Percentiles rank a stretch among this genome's conserved stretches.
These are phyloP conservation scores for Poeciliopsis turrubarensis DNA, from an alignment of 2,113 vertebrate species.

Conservation along the genomic window DNA sequence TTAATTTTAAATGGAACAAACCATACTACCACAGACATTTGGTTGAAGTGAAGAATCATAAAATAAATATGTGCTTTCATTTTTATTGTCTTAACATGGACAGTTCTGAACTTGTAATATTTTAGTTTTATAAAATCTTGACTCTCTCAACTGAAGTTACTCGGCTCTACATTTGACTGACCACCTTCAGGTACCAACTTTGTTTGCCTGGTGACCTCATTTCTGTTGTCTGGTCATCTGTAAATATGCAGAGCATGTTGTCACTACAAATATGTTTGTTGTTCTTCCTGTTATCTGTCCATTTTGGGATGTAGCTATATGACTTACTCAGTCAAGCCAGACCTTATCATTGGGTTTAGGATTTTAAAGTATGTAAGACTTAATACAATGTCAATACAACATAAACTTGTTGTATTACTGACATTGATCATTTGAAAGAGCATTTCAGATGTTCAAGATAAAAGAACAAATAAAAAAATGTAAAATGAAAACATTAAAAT, in stretches of 20 bases:
- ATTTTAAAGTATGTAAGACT: conserved; percentile 35
- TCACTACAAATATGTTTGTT: conserved; percentile 21
- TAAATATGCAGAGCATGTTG: conserved; percentile 2
- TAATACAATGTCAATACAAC: neutral
- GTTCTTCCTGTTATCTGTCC: conserved; percentile 5
- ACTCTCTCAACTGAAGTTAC: no score
- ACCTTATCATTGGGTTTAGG: conserved; percentile 55
- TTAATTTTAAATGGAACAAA: neutral
- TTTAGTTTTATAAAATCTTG: no score
- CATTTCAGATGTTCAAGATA: no score
- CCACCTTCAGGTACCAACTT: conserved; percentile 11
- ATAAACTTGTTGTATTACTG: neutral
- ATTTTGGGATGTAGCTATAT: conserved; percentile 19
- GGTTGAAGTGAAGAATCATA: neutral
- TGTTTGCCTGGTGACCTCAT: conserved; percentile 31
- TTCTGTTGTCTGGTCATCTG: conserved; percentile 41
- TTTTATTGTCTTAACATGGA: neutral
- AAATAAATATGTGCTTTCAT: neutral
- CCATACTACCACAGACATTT: neutral
- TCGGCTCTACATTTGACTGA: conserved; percentile 7
- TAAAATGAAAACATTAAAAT: neutral
- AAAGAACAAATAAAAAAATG: no score
- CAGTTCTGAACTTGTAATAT: neutral
- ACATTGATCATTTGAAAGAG: neutral
- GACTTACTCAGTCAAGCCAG: conserved; percentile 48